Conservation (phyloP, 2,888 invertebrate species). For the Sycophila texana region DNA sequence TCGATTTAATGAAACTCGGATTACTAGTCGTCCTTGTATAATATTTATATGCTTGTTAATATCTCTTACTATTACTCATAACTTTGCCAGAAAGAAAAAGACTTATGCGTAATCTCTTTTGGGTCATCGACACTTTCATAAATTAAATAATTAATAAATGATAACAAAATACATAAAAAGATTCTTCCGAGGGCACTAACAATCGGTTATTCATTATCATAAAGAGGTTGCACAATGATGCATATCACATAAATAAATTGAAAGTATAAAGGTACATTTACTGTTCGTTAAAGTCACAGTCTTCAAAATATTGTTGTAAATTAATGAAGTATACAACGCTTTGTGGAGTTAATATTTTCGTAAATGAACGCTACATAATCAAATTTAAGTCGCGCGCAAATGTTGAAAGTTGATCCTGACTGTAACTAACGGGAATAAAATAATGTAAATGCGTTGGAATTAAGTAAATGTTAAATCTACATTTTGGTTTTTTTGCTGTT, state of each 20-base stretch:
- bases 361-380: conserved; percentile 51
- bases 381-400: conserved; percentile 47
- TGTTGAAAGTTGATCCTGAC: conserved; percentile 44
- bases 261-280: conserved; percentile 45
- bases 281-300: conserved; percentile 55
- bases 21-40: conserved; percentile 58
- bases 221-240: conserved; percentile 48
- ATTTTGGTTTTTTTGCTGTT: conserved; percentile 48
- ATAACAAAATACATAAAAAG: conserved; percentile 38
- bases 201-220: conserved; percentile 26
- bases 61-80: conserved; percentile 35
- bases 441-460: conserved; percentile 47
- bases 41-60: conserved; percentile 56
- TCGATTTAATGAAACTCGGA: conserved; percentile 51
- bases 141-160: conserved; percentile 32
- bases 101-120: conserved; percentile 42
- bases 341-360: conserved; percentile 41
- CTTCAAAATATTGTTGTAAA: conserved; percentile 55
- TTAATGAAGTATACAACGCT: conserved; percentile 41
- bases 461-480: conserved; percentile 48
- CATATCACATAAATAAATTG: conserved; percentile 48
- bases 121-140: conserved; percentile 50
- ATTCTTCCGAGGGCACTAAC: conserved; percentile 44
- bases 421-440: conserved; percentile 33
- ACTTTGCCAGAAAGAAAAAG: conserved; percentile 23